Evolutionary conservation across 2,113 vertebrate species (phyloP).

Genomic region (Elgaria multicarinata): DNA sequence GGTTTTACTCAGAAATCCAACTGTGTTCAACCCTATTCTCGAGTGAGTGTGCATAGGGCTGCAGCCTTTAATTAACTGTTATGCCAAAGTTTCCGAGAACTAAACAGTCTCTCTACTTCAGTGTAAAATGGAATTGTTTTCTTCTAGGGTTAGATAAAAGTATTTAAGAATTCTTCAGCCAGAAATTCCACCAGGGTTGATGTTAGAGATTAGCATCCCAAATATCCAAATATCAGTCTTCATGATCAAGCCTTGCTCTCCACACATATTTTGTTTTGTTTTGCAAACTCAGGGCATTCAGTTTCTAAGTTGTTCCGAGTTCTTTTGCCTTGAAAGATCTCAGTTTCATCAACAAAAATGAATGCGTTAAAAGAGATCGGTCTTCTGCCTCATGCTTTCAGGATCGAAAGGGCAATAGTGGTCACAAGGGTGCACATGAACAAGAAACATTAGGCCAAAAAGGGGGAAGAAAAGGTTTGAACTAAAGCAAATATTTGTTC

Average conservation of each 20-base stretch:
- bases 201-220: neutral
- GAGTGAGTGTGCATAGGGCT: neutral
- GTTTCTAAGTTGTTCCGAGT: neutral
- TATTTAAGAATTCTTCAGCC: neutral
- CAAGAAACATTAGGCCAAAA: conserved; percentile 4
- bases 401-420: neutral
- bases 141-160: neutral
- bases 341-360: neutral
- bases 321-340: neutral
- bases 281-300: neutral
- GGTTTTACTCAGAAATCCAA: no score
- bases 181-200: neutral
- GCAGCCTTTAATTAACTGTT: neutral
- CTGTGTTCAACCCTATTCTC: neutral
- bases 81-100: neutral
- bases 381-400: neutral
- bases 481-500: conserved; percentile 22
- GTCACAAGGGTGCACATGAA: neutral
- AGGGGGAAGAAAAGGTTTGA: neutral
- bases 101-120: neutral
- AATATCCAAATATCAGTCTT: neutral
- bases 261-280: neutral
- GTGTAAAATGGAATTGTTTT: neutral
- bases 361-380: neutral
- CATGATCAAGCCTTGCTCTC: neutral